Evolutionary conservation across 2,797 vertebrate genomes (phyloP).

Genomic region (Ctenopoma kingsleyae): DNA sequence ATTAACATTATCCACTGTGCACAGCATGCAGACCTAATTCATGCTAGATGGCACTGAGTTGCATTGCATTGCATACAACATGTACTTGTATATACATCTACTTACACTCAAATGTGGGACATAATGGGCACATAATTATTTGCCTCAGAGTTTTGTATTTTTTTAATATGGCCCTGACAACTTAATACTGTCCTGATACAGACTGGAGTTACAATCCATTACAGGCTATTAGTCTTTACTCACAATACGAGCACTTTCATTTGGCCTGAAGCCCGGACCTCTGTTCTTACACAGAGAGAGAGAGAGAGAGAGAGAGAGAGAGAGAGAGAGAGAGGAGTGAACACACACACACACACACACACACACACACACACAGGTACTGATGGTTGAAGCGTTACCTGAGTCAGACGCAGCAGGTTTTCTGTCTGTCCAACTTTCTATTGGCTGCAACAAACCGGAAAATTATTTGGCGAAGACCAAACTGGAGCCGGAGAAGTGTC

Average conservation of each 20-base stretch:
- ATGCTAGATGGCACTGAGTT: too few relatives aligned
- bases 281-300: slow-evolving; percentile 27
- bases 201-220: not conserved
- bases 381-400: slow-evolving; percentile 36
- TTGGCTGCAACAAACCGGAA: not conserved
- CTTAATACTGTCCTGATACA: too few relatives aligned
- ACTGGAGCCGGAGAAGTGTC: not conserved
- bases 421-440: not conserved
- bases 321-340: slow-evolving; percentile 40
- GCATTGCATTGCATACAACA: too few relatives aligned
- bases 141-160: too few relatives aligned
- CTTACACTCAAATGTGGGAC: not conserved
- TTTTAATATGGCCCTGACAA: too few relatives aligned
- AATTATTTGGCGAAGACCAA: not conserved
- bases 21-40: too few relatives aligned
- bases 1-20: too few relatives aligned
- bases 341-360: slow-evolving; percentile 9
- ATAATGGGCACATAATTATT: not conserved
- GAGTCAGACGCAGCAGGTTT: slow-evolving; percentile 28
- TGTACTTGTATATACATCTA: too few relatives aligned
- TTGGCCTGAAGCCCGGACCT: slow-evolving; percentile 50
- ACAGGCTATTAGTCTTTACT: not conserved
- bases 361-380: slow-evolving; percentile 2
- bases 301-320: slow-evolving; percentile 18
- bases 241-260: slow-evolving; percentile 29